Percentiles rank a stretch among this genome's conserved stretches.
Conservation (phyloP, 2,113 vertebrate species). For the Jacana jacana region DNA sequence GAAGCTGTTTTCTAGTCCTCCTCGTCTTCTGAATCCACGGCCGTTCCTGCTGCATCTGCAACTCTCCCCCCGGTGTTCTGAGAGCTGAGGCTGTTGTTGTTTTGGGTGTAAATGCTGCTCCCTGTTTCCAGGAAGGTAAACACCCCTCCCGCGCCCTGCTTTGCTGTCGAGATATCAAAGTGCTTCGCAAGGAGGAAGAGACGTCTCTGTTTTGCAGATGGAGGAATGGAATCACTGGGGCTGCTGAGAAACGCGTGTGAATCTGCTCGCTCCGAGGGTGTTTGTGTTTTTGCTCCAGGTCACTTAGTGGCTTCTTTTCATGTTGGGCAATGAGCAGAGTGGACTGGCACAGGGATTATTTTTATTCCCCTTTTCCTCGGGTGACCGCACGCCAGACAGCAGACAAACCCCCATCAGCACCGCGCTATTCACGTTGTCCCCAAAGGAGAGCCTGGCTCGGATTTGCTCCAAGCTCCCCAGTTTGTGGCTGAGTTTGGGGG, state of each 20-base stretch:
- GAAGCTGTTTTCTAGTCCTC: constrained; percentile 26
- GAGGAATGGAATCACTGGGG: not conserved
- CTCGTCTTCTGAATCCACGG: not conserved
- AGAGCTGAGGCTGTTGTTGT: not conserved
- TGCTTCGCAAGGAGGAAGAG: rapidly evolving
- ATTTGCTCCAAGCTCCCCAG: not conserved
- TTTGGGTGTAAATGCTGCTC: constrained; percentile 29
- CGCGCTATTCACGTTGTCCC: rapidly evolving
- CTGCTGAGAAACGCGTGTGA: not conserved
- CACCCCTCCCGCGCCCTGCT: not conserved
- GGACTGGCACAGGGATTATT: not conserved
- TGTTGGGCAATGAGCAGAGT: not conserved
- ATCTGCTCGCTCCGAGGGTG: not conserved
- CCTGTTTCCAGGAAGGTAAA: not conserved
- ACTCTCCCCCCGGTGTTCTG: not conserved
- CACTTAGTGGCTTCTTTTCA: not conserved
- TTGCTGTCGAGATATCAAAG: not conserved
- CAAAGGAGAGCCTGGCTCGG: not conserved
- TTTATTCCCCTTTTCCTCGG: not conserved
- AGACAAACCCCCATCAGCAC: not conserved
- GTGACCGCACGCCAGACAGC: not conserved
- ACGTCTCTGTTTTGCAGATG: not conserved
- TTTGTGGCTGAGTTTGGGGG: not conserved
- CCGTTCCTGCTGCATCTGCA: not conserved
- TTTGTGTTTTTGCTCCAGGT: not conserved